Evolutionary conservation across 2,888 invertebrate genomes (phyloP).

Genomic region (Mongoloraphidia duomilia): DNA sequence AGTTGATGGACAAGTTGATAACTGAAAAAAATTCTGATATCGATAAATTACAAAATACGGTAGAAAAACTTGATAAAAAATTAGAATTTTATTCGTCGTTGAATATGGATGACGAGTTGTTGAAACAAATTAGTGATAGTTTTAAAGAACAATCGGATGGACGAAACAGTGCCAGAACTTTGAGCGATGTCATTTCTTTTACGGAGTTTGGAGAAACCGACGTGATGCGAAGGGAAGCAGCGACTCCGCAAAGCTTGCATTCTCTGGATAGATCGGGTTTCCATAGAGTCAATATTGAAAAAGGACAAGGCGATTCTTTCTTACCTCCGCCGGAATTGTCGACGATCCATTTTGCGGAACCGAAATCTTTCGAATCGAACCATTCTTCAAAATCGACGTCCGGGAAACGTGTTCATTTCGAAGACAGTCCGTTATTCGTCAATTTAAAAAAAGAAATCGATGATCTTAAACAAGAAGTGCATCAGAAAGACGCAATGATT

Average conservation of each 20-base stretch:
- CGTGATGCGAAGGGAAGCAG: constrained; percentile 35
- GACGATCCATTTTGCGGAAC: too few species aligned
- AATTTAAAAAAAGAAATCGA: constrained; percentile 41
- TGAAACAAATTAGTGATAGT: constrained; percentile 28
- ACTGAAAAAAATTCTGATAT: constrained; percentile 58
- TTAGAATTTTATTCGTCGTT: constrained; percentile 38
- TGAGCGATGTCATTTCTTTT: constrained; percentile 59
- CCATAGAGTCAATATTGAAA: too few species aligned
- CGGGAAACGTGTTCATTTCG: constrained; percentile 30
- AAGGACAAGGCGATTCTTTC: too few species aligned
- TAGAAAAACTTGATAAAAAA: constrained; percentile 37
- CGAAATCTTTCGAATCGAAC: neutral
- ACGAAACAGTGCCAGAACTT: constrained; percentile 51
- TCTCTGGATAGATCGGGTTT: constrained; percentile 5
- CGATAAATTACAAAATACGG: constrained; percentile 40
- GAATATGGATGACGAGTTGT: constrained; percentile 41
- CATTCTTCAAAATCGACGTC: constrained; percentile 6
- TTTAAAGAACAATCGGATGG: constrained; percentile 22
- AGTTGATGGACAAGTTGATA: constrained; percentile 42
- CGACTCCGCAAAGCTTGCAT: constrained; percentile 12
- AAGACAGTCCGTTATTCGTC: constrained; percentile 37
- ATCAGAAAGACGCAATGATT: constrained; percentile 39
- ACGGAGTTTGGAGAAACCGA: constrained; percentile 58
- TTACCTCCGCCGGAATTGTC: too few species aligned
- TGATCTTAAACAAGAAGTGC: constrained; percentile 40